These are phyloP conservation scores for Falco naumanni DNA, from an alignment of 2,797 vertebrate genomes.

Conservation along the genomic window DNA sequence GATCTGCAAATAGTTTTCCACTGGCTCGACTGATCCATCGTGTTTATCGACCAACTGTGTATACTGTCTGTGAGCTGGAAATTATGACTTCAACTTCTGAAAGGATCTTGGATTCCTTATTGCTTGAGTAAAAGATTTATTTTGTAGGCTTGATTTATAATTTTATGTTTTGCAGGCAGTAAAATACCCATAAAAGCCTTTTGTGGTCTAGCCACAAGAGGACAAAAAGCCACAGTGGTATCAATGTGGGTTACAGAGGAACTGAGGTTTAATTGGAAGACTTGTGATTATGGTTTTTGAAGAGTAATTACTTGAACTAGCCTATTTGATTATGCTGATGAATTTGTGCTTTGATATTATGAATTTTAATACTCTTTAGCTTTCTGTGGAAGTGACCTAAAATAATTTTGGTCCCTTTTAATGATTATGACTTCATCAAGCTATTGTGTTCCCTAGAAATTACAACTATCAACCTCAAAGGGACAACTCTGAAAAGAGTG, in stretches of 20 bases:
- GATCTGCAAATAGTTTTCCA: not conserved
- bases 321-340: constrained; percentile 39
- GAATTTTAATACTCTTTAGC: constrained; percentile 17
- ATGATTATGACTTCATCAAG: not conserved
- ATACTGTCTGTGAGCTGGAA: not conserved
- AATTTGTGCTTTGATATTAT: constrained; percentile 35
- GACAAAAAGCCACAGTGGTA: not conserved
- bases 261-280: not conserved
- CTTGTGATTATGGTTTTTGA: constrained; percentile 2
- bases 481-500: not conserved
- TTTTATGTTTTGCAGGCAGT: not conserved
- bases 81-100: not conserved
- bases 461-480: not conserved
- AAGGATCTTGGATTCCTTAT: not conserved
- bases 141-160: not conserved
- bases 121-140: not conserved
- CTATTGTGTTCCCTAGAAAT: constrained; percentile 29
- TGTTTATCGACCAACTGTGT: not conserved
- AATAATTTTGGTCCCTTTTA: constrained; percentile 26
- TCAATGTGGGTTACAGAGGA: not conserved
- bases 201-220: not conserved
- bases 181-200: not conserved
- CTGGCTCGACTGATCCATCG: not conserved
- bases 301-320: constrained; percentile 37
- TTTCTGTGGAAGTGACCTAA: constrained; percentile 26